phyloP scores from a whole-genome alignment of 2,113 vertebrate genomes.

The Psittacula cyanocephala region DNA sequence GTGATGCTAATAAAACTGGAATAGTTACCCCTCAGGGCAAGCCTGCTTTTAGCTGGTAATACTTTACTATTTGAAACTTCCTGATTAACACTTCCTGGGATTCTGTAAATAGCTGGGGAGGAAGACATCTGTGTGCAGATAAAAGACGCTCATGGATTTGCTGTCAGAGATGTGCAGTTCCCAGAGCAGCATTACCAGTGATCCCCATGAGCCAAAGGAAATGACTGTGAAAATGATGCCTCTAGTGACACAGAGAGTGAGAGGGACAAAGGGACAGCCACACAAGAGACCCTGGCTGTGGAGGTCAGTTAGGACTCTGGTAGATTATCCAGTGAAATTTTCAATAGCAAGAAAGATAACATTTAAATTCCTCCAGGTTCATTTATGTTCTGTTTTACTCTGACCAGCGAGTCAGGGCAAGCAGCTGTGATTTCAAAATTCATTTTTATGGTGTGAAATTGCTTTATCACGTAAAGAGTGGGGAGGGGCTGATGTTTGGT shows the following conservation, averaged over 20 bases:
- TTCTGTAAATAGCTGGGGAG: constrained; percentile 6
- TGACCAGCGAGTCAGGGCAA: neutral
- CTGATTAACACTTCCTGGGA: neutral
- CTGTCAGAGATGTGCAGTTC: accelerated
- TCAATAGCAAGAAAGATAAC: neutral
- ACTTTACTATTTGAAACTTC: neutral
- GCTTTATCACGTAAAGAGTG: neutral
- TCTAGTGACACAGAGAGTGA: neutral
- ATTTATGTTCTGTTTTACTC: neutral
- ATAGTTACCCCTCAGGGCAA: neutral
- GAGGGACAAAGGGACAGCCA: neutral
- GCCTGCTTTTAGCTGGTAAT: neutral
- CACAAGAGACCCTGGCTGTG: neutral
- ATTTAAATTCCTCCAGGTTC: neutral
- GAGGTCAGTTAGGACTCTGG: neutral
- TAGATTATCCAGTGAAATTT: neutral
- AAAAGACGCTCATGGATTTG: neutral
- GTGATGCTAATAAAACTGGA: neutral
- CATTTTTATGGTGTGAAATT: neutral
- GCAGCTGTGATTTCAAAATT: constrained; percentile 18
- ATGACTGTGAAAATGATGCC: neutral
- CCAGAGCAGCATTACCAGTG: neutral
- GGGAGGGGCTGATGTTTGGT: neutral
- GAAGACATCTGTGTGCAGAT: constrained; percentile 11
- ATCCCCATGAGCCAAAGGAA: neutral